Conservation (phyloP, 2,113 vertebrate genomes). For the Poecilia latipinna region DNA sequence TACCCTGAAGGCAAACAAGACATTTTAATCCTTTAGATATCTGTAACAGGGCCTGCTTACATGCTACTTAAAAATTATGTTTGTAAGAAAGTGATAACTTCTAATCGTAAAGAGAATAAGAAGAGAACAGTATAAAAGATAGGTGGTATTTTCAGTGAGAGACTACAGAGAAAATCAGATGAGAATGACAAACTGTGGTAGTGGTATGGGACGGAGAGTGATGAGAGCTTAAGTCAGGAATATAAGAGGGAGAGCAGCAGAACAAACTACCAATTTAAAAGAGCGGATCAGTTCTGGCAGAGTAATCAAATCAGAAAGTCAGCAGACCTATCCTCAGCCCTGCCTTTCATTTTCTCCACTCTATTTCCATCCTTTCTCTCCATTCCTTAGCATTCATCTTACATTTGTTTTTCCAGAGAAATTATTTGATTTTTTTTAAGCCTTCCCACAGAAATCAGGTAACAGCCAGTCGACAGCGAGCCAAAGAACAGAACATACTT, state of each 20-base stretch:
- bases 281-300: constrained; percentile 69
- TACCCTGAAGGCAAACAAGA: not conserved
- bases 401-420: constrained; percentile 28
- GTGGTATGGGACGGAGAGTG: not conserved
- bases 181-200: not conserved
- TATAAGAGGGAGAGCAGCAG: constrained; percentile 28
- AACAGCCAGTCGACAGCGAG: constrained; percentile 39
- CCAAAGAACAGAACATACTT: not conserved
- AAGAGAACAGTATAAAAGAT: constrained; percentile 21
- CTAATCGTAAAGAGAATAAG: not conserved
- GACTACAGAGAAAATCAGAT: not conserved
- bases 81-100: not conserved
- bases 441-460: constrained; percentile 27
- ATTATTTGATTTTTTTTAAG: constrained; percentile 43
- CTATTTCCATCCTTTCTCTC: constrained; percentile 47
- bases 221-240: constrained; percentile 29
- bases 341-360: constrained; percentile 51
- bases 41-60: not conserved
- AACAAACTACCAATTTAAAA: constrained; percentile 56
- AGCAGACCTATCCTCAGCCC: constrained; percentile 55
- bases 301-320: constrained; percentile 75
- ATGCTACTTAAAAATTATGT: not conserved
- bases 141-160: constrained; percentile 6
- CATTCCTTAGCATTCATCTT: constrained; percentile 40
- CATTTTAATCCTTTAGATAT: not conserved